Conservation (phyloP, 2,113 vertebrate genomes). For the Cacatua alba region DNA sequence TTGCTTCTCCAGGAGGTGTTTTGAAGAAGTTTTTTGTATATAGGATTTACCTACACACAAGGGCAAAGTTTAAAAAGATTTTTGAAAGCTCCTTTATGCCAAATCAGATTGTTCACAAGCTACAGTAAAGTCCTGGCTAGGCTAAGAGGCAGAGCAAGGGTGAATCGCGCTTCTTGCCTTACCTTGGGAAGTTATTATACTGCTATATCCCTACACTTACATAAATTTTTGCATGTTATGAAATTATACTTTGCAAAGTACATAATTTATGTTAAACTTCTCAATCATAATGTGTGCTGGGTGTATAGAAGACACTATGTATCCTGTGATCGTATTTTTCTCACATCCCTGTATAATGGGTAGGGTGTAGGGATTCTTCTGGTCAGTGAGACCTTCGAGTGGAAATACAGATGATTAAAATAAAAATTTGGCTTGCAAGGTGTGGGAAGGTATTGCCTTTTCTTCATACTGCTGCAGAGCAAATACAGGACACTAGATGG, state of each 20-base stretch:
- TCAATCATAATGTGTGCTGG: neutral
- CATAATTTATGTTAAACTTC: neutral
- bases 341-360: neutral
- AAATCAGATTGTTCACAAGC: neutral
- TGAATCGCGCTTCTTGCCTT: neutral
- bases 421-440: neutral
- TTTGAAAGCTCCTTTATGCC: neutral
- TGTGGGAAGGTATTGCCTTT: neutral
- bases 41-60: neutral
- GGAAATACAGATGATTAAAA: neutral
- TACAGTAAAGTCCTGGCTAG: neutral
- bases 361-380: neutral
- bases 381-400: neutral
- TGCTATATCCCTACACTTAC: neutral
- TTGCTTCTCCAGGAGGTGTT: neutral
- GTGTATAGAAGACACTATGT: rapidly evolving
- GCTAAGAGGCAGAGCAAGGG: neutral
- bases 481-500: neutral
- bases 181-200: neutral
- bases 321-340: neutral
- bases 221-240: neutral
- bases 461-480: neutral
- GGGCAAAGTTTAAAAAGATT: neutral
- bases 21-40: neutral
- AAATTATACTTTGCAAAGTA: neutral